Evolutionary conservation across 2,113 vertebrate genomes (phyloP).

Genomic region (Myrmophylax atrothorax): DNA sequence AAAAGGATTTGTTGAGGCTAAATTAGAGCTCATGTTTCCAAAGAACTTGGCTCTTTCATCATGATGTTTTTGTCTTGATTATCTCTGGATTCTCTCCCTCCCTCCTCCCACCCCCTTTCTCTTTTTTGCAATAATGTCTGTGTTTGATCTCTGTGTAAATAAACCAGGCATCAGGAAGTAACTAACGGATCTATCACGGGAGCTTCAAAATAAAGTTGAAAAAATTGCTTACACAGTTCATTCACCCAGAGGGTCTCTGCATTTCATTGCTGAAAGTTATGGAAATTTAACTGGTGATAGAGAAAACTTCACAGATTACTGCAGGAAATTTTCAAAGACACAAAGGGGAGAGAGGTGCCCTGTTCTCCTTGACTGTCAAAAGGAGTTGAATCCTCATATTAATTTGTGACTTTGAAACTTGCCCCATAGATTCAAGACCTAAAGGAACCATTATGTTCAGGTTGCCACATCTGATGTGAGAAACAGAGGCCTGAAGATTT

Average conservation of each 20-base stretch:
- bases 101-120: background rate
- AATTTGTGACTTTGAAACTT: conserved; percentile 16
- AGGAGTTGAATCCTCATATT: background rate
- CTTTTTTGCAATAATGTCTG: background rate
- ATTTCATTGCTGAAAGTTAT: conserved; percentile 31
- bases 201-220: conserved; percentile 45
- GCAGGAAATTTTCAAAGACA: conserved; percentile 24
- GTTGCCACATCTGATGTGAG: background rate
- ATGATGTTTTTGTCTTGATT: conserved; percentile 5
- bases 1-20: background rate
- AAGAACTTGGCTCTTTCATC: conserved; percentile 28
- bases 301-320: conserved; percentile 15
- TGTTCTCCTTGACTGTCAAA: conserved; percentile 3
- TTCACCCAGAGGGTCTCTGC: background rate
- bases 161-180: conserved; percentile 45
- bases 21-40: background rate
- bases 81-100: background rate
- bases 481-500: background rate
- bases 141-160: conserved; percentile 44
- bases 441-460: background rate
- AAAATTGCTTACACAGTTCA: conserved; percentile 27
- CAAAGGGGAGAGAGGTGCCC: background rate
- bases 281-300: conserved; percentile 14
- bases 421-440: background rate
- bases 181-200: conserved; percentile 30